A percentile compares a stretch with the other conserved stretches of the same genome.
phyloP scores from a whole-genome alignment of 2,113 vertebrate species.

The Diadophis punctatus region DNA sequence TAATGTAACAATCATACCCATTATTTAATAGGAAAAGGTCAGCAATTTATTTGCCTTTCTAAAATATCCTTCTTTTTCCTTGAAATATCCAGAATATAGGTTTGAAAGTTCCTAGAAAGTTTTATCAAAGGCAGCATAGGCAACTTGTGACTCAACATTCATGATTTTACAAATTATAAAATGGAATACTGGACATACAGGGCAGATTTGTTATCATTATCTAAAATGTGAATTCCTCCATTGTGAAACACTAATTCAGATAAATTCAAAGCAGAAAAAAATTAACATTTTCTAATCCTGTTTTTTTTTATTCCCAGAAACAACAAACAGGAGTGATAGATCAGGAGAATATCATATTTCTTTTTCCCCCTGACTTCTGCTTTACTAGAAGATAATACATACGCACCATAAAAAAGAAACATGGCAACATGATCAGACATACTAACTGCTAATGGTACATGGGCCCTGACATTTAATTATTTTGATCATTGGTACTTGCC shows the following conservation, averaged over 20 bases:
- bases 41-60: slow-evolving; percentile 38
- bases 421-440: not conserved
- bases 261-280: slow-evolving; percentile 10
- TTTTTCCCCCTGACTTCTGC: not conserved
- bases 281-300: not conserved
- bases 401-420: not conserved
- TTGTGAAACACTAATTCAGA: not conserved
- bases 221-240: slow-evolving; percentile 23
- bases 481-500: not conserved
- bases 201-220: slow-evolving; percentile 17
- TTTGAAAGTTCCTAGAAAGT: slow-evolving; percentile 54
- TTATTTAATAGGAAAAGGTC: slow-evolving; percentile 44
- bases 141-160: slow-evolving; percentile 46
- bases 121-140: slow-evolving; percentile 36
- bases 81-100: slow-evolving; percentile 18
- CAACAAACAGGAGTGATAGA: not conserved
- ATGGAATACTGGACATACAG: slow-evolving; percentile 39
- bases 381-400: not conserved
- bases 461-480: not conserved
- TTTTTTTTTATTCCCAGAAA: not conserved
- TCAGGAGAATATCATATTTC: not conserved
- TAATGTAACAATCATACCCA: slow-evolving; percentile 46
- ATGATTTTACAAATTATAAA: slow-evolving; percentile 40
- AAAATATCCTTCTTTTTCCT: slow-evolving; percentile 15
- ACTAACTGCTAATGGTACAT: not conserved